These are phyloP conservation scores for Scaptomyza reducta DNA, from an alignment of 2,888 invertebrate genomes.

Conservation along the genomic window DNA sequence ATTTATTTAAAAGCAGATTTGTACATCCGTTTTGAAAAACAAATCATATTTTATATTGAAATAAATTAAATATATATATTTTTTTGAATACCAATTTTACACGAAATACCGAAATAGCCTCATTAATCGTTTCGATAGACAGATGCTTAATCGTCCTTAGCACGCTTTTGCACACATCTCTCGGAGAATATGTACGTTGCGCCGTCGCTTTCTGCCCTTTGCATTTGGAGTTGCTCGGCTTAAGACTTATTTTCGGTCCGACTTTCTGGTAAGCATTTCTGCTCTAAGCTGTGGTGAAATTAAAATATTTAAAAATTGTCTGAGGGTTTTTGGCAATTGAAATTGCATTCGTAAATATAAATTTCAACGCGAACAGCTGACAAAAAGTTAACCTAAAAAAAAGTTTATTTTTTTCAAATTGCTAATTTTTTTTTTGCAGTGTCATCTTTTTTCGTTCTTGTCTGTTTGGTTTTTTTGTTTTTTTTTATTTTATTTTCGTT, in stretches of 20 bases:
- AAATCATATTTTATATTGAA: background rate
- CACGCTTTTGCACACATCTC: constrained; percentile 25
- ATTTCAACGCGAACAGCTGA: constrained; percentile 2
- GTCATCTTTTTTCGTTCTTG: background rate
- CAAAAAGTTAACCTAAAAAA: constrained; percentile 26
- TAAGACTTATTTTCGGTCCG: background rate
- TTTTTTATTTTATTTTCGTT: background rate
- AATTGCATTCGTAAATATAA: background rate
- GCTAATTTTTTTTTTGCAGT: constrained; percentile 3
- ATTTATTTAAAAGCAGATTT: background rate
- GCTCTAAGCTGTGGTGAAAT: background rate
- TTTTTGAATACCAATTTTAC: background rate
- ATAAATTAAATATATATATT: background rate
- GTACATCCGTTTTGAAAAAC: background rate
- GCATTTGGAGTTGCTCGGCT: constrained; percentile 8
- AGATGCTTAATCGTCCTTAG: background rate
- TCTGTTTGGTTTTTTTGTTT: background rate
- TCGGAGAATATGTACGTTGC: constrained; percentile 21
- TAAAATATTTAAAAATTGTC: background rate
- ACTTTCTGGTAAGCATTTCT: constrained; percentile 18
- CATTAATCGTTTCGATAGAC: constrained; percentile 22
- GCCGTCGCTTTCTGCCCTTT: constrained; percentile 25
- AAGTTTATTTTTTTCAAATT: constrained; percentile 2
- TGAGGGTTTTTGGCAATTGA: background rate
- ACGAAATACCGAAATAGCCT: background rate